Evolutionary conservation across 2,888 invertebrate genomes (phyloP), one percentile per base, ranked within the genome.

Genomic region (Harpalus rufipes): DNA sequence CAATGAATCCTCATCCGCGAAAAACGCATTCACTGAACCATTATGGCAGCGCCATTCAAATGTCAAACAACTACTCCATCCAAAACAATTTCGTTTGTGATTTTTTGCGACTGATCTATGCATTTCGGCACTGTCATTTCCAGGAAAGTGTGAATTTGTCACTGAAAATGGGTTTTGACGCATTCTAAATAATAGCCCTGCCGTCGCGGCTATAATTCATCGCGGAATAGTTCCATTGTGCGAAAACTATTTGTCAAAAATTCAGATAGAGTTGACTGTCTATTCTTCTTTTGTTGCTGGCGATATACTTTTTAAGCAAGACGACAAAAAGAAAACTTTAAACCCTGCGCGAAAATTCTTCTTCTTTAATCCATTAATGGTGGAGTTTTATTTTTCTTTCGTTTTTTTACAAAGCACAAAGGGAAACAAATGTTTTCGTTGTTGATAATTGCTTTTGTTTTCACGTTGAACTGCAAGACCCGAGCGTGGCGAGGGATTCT

Each of bases 371-470:
- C 85, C 85, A 68, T 85, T 85, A 85, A 80, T 85, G 85, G 72
- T 41, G 79, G 25, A 68, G 65, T 65, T 68, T 84, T 81, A 56
- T 65, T 51, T 84, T 84, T 83, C 61, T 41, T 61, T 82, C 63
- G 59, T 78, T 44, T 63, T 83, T 84, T 84, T 84, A 21, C 72
- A 25, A 80, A 65, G 85, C 68, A 85, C 85, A 85, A 85, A 85
- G 80, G 51, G 80, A 85, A 85, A 85, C 85, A 85, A 85, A 85
- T 85, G 79, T 85, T 85, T 85, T 85, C 80, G 80, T 85, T 85
- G 79, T 72, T 85, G 85, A 85, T 85, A 85, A 85, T 85, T 85
- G 79, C 85, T 80, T 85, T 85, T 85, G 85, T 85, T 85, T 85
- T 72, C 72, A 80, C 68, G 44, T 72, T 65, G 72, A 82, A 76